Evolutionary conservation across 2,888 invertebrate species (phyloP), one percentile per base, ranked within the genome.

Genomic region (Cryptosula pallasiana): DNA sequence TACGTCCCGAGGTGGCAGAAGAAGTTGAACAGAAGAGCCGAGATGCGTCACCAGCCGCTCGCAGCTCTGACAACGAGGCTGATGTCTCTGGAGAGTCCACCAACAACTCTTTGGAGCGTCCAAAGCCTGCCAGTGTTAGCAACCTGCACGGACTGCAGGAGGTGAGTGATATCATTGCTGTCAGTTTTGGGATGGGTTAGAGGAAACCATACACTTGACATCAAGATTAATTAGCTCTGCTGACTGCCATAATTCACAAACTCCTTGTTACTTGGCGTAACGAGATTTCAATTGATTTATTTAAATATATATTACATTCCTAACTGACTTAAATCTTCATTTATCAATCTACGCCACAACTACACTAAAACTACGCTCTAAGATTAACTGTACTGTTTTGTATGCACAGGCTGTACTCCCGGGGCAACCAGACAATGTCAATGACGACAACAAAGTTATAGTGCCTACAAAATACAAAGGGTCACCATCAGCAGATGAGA

Each of bases 21-120:
- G 77, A 75, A 3, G 77, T 78, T 36, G 78, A 78, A 63, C 25
- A 27, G 5, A 63, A 63, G 32, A 63, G 63, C 32, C 63, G 63
- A 32, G 63, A 63, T 27, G 32, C 63, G 2, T 63, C 63, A 63
- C 63, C 63, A 25, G 63, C 63, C 9, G 63, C 63, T 32, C 29
- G 63, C 29, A 63, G 63, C 27, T 63, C 63, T 29, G 63, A 63
- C 63, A 63, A 63, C n/a, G 63, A 63, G n/a, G 63, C 63, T 13
- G 63, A 63, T 34, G 63, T 63, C 32, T 63, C 63, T 32, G 63
- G 63, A 2, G 63, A 63, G 32, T 63, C 63, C 3, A 32, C 63
- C 32, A 63, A 63, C 63, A 63, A 63, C n/a, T 63, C 63, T 13
- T n/a, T 63, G 9, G 63, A 63, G n/a, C 63, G 63, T 3, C 63